Conservation (phyloP, 2,888 invertebrate genomes). For the Podotricha telesiphe region DNA sequence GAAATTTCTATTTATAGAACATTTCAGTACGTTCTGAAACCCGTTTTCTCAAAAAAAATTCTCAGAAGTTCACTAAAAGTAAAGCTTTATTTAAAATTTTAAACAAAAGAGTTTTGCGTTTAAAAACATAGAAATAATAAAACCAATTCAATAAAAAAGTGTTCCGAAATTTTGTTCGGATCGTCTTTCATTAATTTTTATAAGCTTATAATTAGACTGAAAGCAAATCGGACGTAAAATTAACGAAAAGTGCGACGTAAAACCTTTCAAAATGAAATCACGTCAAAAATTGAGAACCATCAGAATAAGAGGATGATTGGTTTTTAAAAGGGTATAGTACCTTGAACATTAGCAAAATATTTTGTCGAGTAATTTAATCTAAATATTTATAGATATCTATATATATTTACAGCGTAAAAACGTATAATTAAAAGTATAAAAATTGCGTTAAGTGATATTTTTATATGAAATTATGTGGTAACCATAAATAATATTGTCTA, state of each 20-base stretch:
- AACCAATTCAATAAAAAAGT: conserved; percentile 17
- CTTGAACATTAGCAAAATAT: conserved; percentile 31
- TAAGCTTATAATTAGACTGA: conserved; percentile 49
- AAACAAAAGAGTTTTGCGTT: conserved; percentile 1
- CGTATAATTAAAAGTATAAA: background rate
- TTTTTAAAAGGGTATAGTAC: conserved; percentile 37
- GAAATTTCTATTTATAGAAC: background rate
- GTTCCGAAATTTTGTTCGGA: conserved; percentile 7
- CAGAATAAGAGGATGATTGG: conserved; percentile 57
- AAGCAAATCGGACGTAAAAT: conserved; percentile 58
- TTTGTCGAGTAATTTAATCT: conserved; percentile 16
- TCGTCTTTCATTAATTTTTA: conserved; percentile 43
- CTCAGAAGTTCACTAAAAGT: background rate
- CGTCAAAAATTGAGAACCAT: conserved; percentile 53
- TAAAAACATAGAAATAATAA: conserved; percentile 11
- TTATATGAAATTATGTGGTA: too few relatives aligned
- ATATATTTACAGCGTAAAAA: background rate
- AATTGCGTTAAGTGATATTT: background rate
- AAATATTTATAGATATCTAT: background rate
- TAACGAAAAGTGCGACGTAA: conserved; percentile 51
- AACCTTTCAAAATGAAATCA: conserved; percentile 56
- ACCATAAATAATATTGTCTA: background rate
- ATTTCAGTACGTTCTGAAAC: background rate
- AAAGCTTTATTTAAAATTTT: conserved; percentile 6
- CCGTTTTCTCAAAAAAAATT: background rate